Conservation (phyloP, 2,888 invertebrate species). For the Tricholauxania praeusta region DNA sequence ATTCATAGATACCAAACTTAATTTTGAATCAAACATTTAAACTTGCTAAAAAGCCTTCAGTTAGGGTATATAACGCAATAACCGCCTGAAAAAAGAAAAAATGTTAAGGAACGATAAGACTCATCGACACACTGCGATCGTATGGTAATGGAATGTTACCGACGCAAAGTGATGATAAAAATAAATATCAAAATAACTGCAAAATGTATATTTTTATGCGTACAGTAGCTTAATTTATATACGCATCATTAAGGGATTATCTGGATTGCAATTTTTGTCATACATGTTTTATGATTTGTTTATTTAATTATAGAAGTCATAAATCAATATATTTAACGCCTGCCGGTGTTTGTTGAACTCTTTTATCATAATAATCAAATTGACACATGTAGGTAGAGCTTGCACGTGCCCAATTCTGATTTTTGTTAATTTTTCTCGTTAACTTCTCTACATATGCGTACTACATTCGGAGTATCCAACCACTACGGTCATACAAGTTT, state of each 20-base stretch:
- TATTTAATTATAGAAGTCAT: background rate
- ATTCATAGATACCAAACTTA: too few species aligned
- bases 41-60: too few species aligned
- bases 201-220: slow-evolving; percentile 2
- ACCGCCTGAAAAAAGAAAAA: too few species aligned
- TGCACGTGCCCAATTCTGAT: background rate
- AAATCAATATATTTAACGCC: background rate
- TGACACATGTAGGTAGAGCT: slow-evolving; percentile 5
- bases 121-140: background rate
- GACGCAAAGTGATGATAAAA: too few species aligned
- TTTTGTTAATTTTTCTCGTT: too few species aligned
- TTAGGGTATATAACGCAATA: too few species aligned
- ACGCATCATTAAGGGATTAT: slow-evolving; percentile 4
- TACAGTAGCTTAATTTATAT: background rate
- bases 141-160: background rate
- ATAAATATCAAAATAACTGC: background rate
- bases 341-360: slow-evolving; percentile 23
- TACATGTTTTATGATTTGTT: background rate
- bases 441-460: too few species aligned
- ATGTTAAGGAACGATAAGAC: too few species aligned
- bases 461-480: too few species aligned
- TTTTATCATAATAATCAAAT: slow-evolving; percentile 9
- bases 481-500: too few species aligned
- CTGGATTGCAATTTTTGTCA: background rate
- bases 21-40: too few species aligned